These are phyloP conservation scores for Eupristina koningsbergeri DNA, from an alignment of 1,140 invertebrate genomes.

Conservation along the genomic window DNA sequence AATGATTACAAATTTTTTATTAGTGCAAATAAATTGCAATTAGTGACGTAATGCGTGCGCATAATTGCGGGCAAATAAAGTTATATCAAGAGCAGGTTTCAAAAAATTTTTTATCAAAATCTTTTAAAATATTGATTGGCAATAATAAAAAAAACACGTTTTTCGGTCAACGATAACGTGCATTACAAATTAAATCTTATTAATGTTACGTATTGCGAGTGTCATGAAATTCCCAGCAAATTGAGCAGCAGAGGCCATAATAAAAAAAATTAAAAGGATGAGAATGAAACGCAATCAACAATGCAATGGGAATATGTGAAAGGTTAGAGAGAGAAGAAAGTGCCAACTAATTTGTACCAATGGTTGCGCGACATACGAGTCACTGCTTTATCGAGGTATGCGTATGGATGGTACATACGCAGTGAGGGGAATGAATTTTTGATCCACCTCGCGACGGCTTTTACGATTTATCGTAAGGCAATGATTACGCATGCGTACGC, in stretches of 20 bases:
- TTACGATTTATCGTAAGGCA: conserved; percentile 35
- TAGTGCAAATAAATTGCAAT: no score
- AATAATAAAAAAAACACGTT: background rate
- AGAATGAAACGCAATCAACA: background rate
- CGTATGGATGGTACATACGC: no score
- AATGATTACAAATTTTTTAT: no score
- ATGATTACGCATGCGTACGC: background rate
- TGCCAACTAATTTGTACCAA: conserved; percentile 65
- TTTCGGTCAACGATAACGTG: no score
- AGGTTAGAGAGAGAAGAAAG: background rate
- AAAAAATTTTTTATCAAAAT: background rate
- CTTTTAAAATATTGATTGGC: background rate
- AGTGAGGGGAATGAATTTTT: conserved; percentile 29
- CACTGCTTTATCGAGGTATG: background rate
- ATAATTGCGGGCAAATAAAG: no score
- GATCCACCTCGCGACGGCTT: background rate
- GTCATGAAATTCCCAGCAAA: background rate
- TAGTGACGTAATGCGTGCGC: no score
- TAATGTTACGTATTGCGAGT: background rate
- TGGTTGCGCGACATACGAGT: conserved; percentile 50
- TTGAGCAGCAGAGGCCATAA: background rate
- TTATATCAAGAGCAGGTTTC: background rate
- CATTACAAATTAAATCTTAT: background rate
- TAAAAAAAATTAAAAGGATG: background rate
- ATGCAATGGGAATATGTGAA: background rate